Conservation (phyloP, 2,113 vertebrate species). For the Probosciger aterrimus region DNA sequence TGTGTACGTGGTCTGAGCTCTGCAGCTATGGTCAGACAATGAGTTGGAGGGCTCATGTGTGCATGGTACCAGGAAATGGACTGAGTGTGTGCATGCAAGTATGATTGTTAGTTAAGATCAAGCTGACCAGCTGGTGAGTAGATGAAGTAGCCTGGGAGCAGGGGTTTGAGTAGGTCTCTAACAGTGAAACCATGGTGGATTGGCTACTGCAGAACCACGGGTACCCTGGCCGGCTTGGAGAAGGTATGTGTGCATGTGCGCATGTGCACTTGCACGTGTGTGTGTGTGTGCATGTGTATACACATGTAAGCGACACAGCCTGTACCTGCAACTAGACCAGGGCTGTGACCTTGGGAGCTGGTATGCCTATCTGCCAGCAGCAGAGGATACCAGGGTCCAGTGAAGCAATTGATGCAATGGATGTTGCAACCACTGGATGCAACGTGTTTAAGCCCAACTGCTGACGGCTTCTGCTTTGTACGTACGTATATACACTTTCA, state of each 20-base stretch:
- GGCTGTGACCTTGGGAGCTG: neutral
- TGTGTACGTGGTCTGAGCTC: accelerated
- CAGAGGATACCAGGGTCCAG: neutral
- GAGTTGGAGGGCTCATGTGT: neutral
- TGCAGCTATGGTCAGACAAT: accelerated
- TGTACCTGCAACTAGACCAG: neutral
- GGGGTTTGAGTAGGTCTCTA: neutral
- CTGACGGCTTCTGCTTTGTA: neutral
- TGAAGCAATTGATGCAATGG: no score
- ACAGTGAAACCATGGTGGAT: accelerated
- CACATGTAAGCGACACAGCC: neutral
- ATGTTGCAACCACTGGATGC: accelerated
- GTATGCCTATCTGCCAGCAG: neutral
- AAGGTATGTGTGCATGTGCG: accelerated
- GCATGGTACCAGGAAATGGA: neutral
- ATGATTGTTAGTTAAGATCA: neutral
- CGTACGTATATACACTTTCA: neutral
- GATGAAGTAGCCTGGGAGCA: neutral
- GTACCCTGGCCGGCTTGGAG: accelerated
- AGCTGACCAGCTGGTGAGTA: neutral
- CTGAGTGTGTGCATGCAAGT: neutral
- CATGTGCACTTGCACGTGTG: no score
- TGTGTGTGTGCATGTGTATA: no score
- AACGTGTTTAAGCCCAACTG: neutral
- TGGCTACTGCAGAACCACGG: neutral